Conservation (phyloP, 2,888 invertebrate species). For the Patella depressa region DNA sequence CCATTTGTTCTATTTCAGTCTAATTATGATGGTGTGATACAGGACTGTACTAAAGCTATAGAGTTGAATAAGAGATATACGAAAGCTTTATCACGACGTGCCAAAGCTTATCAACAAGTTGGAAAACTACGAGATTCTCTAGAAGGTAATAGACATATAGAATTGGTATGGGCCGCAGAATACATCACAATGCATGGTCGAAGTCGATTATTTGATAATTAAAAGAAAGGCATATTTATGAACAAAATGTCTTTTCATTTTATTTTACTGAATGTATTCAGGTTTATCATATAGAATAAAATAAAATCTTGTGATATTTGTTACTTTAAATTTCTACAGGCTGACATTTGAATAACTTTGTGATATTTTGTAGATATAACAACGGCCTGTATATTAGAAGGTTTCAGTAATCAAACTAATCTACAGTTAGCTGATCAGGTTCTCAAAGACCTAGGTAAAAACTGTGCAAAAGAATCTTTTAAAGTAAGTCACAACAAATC, state of each 20-base stretch:
- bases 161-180: neutral
- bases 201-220: no score
- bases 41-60: slow-evolving; percentile 89
- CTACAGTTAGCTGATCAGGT: slow-evolving; percentile 89
- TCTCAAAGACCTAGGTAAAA: slow-evolving; percentile 80
- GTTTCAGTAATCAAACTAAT: slow-evolving; percentile 86
- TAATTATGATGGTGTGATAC: slow-evolving; percentile 86
- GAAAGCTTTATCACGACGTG: slow-evolving; percentile 87
- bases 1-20: slow-evolving; percentile 66
- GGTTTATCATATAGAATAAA: no score
- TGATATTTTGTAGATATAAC: slow-evolving; percentile 80
- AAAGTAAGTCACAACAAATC: slow-evolving; percentile 72
- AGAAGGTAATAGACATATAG: slow-evolving; percentile 74
- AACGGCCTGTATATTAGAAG: slow-evolving; percentile 90
- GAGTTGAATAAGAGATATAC: slow-evolving; percentile 87
- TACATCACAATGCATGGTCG: neutral
- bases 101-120: slow-evolving; percentile 71
- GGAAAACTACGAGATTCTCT: slow-evolving; percentile 85
- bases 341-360: no score
- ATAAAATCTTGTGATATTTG: no score
- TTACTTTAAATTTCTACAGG: no score
- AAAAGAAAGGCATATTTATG: no score
- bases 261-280: no score
- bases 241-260: no score
- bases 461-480: slow-evolving; percentile 67